Conservation (phyloP, 2,888 invertebrate species). For the Andrena haemorrhoa region DNA sequence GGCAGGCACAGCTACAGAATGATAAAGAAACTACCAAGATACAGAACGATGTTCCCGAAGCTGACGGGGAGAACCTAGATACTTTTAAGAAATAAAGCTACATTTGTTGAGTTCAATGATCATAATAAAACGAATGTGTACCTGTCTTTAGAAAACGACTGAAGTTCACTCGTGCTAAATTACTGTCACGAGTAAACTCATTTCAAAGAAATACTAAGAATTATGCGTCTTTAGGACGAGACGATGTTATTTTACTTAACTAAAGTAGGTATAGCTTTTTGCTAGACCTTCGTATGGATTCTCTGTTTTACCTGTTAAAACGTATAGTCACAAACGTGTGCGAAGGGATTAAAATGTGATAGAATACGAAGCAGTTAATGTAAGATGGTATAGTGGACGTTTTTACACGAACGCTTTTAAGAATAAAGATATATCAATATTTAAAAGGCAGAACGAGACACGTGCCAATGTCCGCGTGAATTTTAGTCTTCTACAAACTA, state of each 20-base stretch:
- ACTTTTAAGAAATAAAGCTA: background rate
- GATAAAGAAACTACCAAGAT: constrained; percentile 79
- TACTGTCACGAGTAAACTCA: constrained; percentile 7
- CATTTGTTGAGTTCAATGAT: constrained; percentile 28
- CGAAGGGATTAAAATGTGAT: constrained; percentile 21
- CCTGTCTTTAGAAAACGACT: constrained; percentile 17
- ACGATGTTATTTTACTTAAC: background rate
- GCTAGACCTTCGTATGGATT: constrained; percentile 12
- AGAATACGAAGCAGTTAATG: background rate
- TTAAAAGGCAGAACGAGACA: too few relatives aligned
- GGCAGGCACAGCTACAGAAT: constrained; percentile 94
- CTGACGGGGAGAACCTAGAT: constrained; percentile 10
- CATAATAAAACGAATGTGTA: constrained; percentile 22
- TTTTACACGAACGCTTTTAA: too few relatives aligned
- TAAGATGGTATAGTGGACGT: background rate
- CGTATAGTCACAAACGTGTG: background rate
- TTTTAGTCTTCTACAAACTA: background rate
- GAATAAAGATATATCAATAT: too few relatives aligned
- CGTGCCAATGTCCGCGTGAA: background rate
- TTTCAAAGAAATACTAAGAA: constrained; percentile 12
- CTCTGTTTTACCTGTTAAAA: background rate
- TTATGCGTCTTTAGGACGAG: background rate
- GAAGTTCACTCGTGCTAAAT: background rate
- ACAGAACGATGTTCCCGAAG: background rate
- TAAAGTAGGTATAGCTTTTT: background rate